phyloP scores from a whole-genome alignment of 2,888 invertebrate species.

The Seladonia tumulorum region DNA sequence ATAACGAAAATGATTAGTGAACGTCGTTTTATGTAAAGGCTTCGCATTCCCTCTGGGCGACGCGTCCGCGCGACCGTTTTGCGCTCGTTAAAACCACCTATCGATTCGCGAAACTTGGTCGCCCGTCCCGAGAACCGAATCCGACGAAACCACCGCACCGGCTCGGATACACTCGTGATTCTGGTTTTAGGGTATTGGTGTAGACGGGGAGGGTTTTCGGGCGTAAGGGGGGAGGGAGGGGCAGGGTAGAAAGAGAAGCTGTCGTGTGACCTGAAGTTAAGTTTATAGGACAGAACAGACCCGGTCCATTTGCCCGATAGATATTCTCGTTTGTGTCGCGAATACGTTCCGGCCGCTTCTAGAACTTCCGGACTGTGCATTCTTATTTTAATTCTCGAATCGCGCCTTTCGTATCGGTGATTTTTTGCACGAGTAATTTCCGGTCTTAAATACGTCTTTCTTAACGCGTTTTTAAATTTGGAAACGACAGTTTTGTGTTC shows the following conservation, averaged over 20 bases:
- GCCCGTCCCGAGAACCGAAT: conserved; percentile 32
- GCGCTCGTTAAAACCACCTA: conserved; percentile 40
- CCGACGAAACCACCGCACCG: conserved; percentile 37
- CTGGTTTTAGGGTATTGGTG: conserved; percentile 8
- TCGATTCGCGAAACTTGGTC: conserved; percentile 58
- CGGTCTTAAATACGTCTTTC: not conserved
- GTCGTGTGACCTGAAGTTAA: conserved; percentile 70
- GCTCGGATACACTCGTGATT: conserved; percentile 55
- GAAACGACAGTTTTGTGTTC: not conserved
- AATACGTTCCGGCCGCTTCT: not conserved
- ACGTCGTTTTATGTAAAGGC: conserved; percentile 50
- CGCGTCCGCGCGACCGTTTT: conserved; percentile 47
- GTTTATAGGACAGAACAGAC: conserved; percentile 67
- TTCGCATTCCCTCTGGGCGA: conserved; percentile 55
- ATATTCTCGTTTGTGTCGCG: conserved; percentile 44
- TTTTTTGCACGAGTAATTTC: not conserved
- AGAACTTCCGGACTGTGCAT: not conserved
- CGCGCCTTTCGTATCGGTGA: not conserved
- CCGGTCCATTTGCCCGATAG: conserved; percentile 61
- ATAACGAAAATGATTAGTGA: conserved; percentile 50
- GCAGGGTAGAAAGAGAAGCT: conserved; percentile 46
- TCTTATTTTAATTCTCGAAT: not conserved
- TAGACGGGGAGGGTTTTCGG: not conserved
- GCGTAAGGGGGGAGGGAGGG: conserved; percentile 12
- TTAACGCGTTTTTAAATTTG: not conserved